Base-by-base conservation (phyloP, 2,113 vertebrate species). In the Petromus typicus region DNA sequence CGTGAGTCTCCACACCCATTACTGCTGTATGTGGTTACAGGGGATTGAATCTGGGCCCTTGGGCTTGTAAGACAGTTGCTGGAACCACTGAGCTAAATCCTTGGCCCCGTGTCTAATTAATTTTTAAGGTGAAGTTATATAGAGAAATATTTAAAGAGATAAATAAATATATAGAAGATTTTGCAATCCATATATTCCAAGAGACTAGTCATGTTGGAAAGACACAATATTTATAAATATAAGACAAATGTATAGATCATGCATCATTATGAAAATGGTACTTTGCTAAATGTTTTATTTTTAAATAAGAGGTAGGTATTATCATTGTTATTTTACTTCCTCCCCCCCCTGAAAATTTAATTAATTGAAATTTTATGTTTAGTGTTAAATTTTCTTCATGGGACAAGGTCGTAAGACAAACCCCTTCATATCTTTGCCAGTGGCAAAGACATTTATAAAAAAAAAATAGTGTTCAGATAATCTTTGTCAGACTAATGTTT, bases 371-470 rank as follows among this genome's bases (percentile, higher is more conserved):
- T 51, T 64, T 27, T 59, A 87, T 87, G 82, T 17, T 78, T 90
- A 87, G 43, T 69, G 37, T 88, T 43, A 51, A 76, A 57, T 81
- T 89, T 63, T 87, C 27, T 91, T 89, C 17, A 30, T 10, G 2
- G 43, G n/a, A 75, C 78, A 34, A 95, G 43, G 85, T 76, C 67
- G 59, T 82, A 59, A 83, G 87, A 87, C 3, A 67, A 78, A 10
- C 30, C 7, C 34, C 51, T 66, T 93, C 56, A 83, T 54, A 87
- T 80, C 45, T 78, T 96, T 86, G 75, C 40, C 80, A 67, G 83
- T 87, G 45, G 51, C 11, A 71, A 63, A 86, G 37, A 54, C 25
- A 75, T 69, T 94, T 25, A 59, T 22, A 81, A 66, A 56, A 57
- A 54, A 56, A 88, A 89, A 40, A 43, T 32, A 66, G 30, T 34